phyloP scores from a whole-genome alignment of 2,888 invertebrate species.

The Dendrolimus pini region DNA sequence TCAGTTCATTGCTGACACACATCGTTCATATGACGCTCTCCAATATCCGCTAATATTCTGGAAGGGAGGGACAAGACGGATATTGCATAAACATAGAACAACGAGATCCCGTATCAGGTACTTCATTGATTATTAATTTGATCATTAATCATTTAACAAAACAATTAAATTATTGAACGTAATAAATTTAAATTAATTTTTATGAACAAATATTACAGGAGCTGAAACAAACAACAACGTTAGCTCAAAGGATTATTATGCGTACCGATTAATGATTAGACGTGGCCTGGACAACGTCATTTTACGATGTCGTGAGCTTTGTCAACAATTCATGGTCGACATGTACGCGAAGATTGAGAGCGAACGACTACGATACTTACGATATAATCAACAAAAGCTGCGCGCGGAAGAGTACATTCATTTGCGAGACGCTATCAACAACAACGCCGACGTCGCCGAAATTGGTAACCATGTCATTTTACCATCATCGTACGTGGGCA shows the following conservation, averaged over 20 bases:
- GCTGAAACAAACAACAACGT: slow-evolving; percentile 16
- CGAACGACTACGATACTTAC: slow-evolving; percentile 30
- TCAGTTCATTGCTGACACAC: slow-evolving; percentile 6
- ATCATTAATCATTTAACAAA: slow-evolving; percentile 5
- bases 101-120: slow-evolving; percentile 4
- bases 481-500: slow-evolving; percentile 15
- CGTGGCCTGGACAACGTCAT: slow-evolving; percentile 15
- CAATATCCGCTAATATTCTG: slow-evolving; percentile 13
- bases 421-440: slow-evolving; percentile 21
- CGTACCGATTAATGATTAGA: slow-evolving; percentile 19
- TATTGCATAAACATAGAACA: slow-evolving; percentile 9
- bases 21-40: slow-evolving; percentile 11
- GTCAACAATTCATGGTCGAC: slow-evolving; percentile 30
- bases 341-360: slow-evolving; percentile 41
- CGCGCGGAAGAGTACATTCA: slow-evolving; percentile 11
- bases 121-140: slow-evolving; percentile 5
- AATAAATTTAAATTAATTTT: slow-evolving; percentile 5
- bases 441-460: slow-evolving; percentile 8
- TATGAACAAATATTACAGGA: slow-evolving; percentile 9
- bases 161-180: slow-evolving; percentile 4
- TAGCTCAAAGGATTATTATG: slow-evolving; percentile 16
- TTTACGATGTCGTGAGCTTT: slow-evolving; percentile 14
- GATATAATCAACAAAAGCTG: slow-evolving; percentile 27
- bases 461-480: slow-evolving; percentile 13
- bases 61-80: slow-evolving; percentile 13